Conservation (phyloP, 2,888 invertebrate species). For the Melanchra persicariae region DNA sequence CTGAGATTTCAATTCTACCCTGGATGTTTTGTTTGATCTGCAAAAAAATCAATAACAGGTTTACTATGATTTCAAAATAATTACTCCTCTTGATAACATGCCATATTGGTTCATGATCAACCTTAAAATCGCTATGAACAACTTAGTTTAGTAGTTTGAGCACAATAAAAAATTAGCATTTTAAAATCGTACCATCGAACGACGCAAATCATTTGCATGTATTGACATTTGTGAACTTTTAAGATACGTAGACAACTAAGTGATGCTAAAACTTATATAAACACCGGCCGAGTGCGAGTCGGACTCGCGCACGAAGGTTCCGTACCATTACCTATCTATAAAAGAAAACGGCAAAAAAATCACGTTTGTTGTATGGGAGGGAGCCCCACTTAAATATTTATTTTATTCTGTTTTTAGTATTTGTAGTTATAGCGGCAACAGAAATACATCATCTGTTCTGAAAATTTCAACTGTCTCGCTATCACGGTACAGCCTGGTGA, state of each 20-base stretch:
- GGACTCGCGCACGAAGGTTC: too few relatives aligned
- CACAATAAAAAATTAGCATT: constrained; percentile 54
- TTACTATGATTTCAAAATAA: neutral
- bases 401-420: too few relatives aligned
- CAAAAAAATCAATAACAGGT: neutral
- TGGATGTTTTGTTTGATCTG: too few relatives aligned
- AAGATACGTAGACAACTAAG: constrained; percentile 1
- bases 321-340: too few relatives aligned
- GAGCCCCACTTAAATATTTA: too few relatives aligned
- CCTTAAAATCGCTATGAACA: constrained; percentile 10
- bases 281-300: too few relatives aligned
- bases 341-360: too few relatives aligned
- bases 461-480: too few relatives aligned
- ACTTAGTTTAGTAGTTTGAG: constrained; percentile 12
- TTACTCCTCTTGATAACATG: neutral
- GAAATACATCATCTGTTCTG: too few relatives aligned
- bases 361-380: too few relatives aligned
- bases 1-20: neutral
- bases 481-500: too few relatives aligned
- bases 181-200: constrained; percentile 42
- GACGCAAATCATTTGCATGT: constrained; percentile 51
- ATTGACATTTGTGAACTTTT: constrained; percentile 61
- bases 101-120: constrained; percentile 1
- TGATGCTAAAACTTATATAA: constrained; percentile 1
- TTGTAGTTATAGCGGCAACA: too few relatives aligned